Conservation (phyloP, 2,797 vertebrate species). For the Lateolabrax maculatus region DNA sequence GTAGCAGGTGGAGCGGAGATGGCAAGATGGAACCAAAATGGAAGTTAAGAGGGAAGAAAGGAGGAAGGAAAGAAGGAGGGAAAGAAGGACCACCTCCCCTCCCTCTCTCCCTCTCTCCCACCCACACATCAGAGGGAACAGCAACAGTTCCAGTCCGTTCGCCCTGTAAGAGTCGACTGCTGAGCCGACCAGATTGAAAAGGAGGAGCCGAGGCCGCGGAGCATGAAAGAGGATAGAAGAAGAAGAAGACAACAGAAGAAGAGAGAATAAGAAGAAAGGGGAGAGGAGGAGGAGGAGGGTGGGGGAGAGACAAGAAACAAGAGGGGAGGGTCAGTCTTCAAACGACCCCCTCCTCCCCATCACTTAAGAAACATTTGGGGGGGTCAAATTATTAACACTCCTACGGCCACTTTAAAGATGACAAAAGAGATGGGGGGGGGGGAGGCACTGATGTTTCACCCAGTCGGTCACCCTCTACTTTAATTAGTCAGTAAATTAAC, state of each 20-base stretch:
- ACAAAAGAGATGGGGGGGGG: conserved; percentile 75
- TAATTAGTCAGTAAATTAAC: conserved; percentile 88
- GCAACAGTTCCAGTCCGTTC: conserved; percentile 85
- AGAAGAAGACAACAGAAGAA: conserved; percentile 61
- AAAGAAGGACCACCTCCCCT: conserved; percentile 17
- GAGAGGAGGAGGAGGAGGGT: conserved; percentile 33
- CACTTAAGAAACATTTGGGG: conserved; percentile 78
- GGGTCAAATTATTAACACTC: conserved; percentile 88
- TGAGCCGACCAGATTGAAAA: conserved; percentile 82
- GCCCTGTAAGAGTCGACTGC: conserved; percentile 72
- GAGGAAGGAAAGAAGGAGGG: background rate
- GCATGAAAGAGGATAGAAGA: conserved; percentile 84
- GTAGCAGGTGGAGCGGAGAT: background rate
- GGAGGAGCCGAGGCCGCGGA: conserved; percentile 78
- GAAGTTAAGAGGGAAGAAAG: background rate
- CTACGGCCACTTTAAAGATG: conserved; percentile 86
- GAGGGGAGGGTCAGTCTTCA: conserved; percentile 71
- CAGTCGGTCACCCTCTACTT: conserved; percentile 76
- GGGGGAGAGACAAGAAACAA: conserved; percentile 58
- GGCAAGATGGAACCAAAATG: background rate
- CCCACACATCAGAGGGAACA: conserved; percentile 73
- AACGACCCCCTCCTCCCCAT: conserved; percentile 71
- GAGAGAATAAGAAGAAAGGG: conserved; percentile 65
- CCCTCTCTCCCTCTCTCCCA: background rate
- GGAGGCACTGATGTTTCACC: conserved; percentile 84